phyloP scores from a whole-genome alignment of 2,113 vertebrate genomes.

The Tetrax tetrax region DNA sequence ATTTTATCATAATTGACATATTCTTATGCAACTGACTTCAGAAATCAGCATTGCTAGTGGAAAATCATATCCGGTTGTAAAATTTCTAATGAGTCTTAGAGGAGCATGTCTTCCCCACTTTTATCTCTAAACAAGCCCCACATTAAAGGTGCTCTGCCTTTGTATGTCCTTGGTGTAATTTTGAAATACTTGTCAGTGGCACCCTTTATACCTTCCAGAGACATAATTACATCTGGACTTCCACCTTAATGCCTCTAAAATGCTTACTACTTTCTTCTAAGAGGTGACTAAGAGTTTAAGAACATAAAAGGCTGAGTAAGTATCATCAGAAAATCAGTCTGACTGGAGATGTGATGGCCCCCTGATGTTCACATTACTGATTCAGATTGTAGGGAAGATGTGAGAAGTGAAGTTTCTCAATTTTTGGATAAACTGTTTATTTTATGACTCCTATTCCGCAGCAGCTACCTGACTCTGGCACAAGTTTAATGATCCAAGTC shows the following conservation, averaged over 20 bases:
- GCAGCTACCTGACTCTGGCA: background rate
- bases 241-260: constrained; percentile 52
- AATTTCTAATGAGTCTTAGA: background rate
- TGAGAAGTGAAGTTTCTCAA: background rate
- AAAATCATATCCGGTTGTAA: background rate
- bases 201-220: background rate
- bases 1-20: background rate
- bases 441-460: background rate
- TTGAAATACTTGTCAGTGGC: background rate
- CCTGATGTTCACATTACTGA: constrained; percentile 29
- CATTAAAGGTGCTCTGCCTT: background rate
- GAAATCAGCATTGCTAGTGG: background rate
- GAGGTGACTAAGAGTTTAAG: constrained; percentile 48
- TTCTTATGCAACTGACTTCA: background rate
- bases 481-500: background rate
- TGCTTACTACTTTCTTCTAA: background rate
- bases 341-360: background rate
- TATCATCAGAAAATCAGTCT: constrained; percentile 41
- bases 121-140: background rate
- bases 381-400: background rate
- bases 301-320: constrained; percentile 41
- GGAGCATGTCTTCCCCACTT: background rate
- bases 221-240: constrained; percentile 23
- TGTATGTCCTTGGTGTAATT: background rate
- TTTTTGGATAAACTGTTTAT: background rate